Conservation (phyloP, 2,797 vertebrate genomes). For the Acanthiza pusilla region DNA sequence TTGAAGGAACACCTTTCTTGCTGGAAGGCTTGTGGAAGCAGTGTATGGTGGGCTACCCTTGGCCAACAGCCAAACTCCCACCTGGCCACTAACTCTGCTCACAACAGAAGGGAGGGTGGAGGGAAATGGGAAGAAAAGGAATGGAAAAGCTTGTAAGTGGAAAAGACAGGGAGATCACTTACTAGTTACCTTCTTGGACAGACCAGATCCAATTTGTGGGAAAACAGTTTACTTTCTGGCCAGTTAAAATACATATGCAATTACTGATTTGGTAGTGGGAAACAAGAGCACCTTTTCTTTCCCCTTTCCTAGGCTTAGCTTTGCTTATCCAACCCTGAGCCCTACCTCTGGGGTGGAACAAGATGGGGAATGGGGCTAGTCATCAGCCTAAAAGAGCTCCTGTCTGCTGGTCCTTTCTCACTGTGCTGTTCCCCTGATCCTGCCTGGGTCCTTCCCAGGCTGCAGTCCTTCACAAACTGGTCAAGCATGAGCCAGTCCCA, state of each 20-base stretch:
- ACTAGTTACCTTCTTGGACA: not conserved
- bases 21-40: not conserved
- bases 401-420: not conserved
- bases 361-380: not conserved
- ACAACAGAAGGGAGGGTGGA: accelerated
- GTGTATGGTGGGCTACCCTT: not conserved
- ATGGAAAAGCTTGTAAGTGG: not conserved
- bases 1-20: not conserved
- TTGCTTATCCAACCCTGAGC: not conserved
- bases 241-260: not conserved
- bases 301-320: not conserved
- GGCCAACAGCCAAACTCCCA: not conserved
- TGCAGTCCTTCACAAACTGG: not conserved
- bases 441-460: not conserved
- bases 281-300: not conserved
- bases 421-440: not conserved
- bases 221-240: not conserved
- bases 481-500: too few relatives aligned
- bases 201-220: not conserved
- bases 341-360: not conserved
- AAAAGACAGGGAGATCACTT: not conserved
- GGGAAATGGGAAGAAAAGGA: not conserved
- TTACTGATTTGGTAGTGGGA: not conserved
- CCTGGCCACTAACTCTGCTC: not conserved
- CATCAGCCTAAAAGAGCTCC: not conserved